Conservation (phyloP, 2,113 vertebrate genomes). For the Galemys pyrenaicus region DNA sequence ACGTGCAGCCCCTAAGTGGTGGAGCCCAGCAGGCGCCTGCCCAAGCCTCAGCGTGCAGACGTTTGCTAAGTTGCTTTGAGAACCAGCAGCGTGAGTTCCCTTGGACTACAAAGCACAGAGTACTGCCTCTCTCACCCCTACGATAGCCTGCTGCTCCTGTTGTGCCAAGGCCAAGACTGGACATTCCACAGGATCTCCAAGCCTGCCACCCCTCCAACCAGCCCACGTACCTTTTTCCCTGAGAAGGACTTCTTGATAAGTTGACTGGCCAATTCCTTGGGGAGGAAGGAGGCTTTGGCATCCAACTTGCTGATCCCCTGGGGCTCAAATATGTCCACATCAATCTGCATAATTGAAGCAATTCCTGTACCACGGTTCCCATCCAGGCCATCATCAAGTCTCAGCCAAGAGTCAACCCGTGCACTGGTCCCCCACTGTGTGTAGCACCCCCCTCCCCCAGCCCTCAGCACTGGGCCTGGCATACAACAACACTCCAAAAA, state of each 20-base stretch:
- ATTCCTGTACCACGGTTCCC: slow-evolving; percentile 5
- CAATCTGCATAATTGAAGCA: slow-evolving; percentile 86
- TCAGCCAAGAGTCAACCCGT: background rate
- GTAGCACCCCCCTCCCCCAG: background rate
- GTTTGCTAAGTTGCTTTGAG: background rate
- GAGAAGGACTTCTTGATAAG: slow-evolving; percentile 86
- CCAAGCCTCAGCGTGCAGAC: background rate
- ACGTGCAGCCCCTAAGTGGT: background rate
- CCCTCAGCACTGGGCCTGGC: background rate
- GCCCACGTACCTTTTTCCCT: slow-evolving; percentile 87
- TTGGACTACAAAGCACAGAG: background rate
- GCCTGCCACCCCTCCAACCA: background rate
- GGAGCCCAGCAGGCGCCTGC: background rate
- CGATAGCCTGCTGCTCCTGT: background rate
- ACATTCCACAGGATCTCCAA: background rate
- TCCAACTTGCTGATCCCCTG: slow-evolving; percentile 90
- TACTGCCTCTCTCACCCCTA: background rate
- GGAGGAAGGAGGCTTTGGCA: slow-evolving; percentile 89
- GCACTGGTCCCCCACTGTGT: background rate
- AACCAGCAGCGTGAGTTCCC: background rate
- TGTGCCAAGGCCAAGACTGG: background rate
- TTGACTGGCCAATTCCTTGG: slow-evolving; percentile 84
- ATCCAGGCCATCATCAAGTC: background rate
- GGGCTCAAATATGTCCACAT: slow-evolving; percentile 91
- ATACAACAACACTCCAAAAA: background rate